Base-by-base conservation (phyloP, 2,888 invertebrate genomes). In the Alsophila aescularia region DNA sequence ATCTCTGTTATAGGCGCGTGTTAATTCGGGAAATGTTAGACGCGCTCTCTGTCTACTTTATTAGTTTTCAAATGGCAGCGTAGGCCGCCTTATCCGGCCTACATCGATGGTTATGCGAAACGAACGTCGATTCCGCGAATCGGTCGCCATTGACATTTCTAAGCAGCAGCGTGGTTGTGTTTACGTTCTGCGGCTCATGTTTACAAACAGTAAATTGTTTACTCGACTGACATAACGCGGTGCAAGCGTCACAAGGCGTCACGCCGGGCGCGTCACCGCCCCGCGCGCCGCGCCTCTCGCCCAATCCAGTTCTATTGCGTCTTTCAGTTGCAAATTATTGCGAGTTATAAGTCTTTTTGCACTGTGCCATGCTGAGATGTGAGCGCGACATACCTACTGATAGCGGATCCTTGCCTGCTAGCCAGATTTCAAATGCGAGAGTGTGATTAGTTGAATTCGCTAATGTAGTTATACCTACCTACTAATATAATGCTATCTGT, bases 141-240 rank as follows among this genome's bases (percentile, higher is more conserved):
- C 64, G 61, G 64, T 72, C 58, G 72, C 76, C 80, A 81, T 82
- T 82, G 83, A 83, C 82, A 83, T 78, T 77, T 74, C 75, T 77
- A 77, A 79, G 75, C 82, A 80, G 75, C 83, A 81, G 70, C 84
- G 80, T 84, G 85, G 79, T 69, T 61, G 66, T 87, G 85, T 89
- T 89, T 90, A 88, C 86, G 81, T 79, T 75, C 29, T 55, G 69
- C 64, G 73, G 72, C 68, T 69, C 63, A 65, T 90, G 88, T 89
- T 90, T 90, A 87, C 87, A 86, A 90, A 90, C 88, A 90, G 74
- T 79, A 78, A 79, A 82, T 83, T 87, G 85, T 89, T 85, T 85
- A 87, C 85, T 76, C 73, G 70, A 75, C 79, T 81, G 80, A 81
- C 79, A 81, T 77, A 74, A 79, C 76, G 68, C 68, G 69, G 66